Evolutionary conservation across 2,113 vertebrate genomes (phyloP).

Genomic region (Camelus dromedarius): DNA sequence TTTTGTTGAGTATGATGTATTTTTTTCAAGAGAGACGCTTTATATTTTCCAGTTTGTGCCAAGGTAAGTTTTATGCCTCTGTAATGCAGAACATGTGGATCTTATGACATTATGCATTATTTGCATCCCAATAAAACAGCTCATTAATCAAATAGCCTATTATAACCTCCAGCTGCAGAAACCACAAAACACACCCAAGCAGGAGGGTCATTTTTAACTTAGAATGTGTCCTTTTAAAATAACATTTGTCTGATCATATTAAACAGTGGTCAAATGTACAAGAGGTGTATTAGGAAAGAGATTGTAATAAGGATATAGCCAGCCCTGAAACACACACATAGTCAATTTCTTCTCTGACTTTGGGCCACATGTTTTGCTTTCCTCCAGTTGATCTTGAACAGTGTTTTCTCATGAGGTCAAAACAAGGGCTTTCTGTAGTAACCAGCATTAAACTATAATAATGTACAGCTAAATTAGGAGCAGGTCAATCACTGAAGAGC

Average conservation of each 20-base stretch:
- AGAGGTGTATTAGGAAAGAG: background rate
- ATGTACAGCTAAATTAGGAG: slow-evolving; percentile 62
- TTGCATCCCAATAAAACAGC: slow-evolving; percentile 88
- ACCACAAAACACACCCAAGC: slow-evolving; percentile 72
- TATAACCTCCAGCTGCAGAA: slow-evolving; percentile 76
- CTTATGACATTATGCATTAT: slow-evolving; percentile 84
- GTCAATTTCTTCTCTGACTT: slow-evolving; percentile 59
- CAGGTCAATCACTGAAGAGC: slow-evolving; percentile 53
- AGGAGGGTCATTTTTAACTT: slow-evolving; percentile 78
- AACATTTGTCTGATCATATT: slow-evolving; percentile 76
- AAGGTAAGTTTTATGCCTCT: slow-evolving; percentile 85
- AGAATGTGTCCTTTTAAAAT: slow-evolving; percentile 71
- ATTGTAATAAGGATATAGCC: background rate
- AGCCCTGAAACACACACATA: slow-evolving; percentile 16
- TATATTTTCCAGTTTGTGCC: slow-evolving; percentile 84
- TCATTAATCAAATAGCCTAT: slow-evolving; percentile 87
- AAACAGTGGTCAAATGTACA: slow-evolving; percentile 59
- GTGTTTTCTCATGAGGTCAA: slow-evolving; percentile 68
- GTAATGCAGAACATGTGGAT: slow-evolving; percentile 86
- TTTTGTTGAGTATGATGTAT: slow-evolving; percentile 79
- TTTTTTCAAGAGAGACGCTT: slow-evolving; percentile 84
- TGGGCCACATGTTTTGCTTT: slow-evolving; percentile 53
- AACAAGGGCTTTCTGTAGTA: slow-evolving; percentile 68
- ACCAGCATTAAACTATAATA: slow-evolving; percentile 62
- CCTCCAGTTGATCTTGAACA: slow-evolving; percentile 47